These are phyloP conservation scores for Aleadryas rufinucha DNA, from an alignment of 2,113 vertebrate species.

Conservation along the genomic window DNA sequence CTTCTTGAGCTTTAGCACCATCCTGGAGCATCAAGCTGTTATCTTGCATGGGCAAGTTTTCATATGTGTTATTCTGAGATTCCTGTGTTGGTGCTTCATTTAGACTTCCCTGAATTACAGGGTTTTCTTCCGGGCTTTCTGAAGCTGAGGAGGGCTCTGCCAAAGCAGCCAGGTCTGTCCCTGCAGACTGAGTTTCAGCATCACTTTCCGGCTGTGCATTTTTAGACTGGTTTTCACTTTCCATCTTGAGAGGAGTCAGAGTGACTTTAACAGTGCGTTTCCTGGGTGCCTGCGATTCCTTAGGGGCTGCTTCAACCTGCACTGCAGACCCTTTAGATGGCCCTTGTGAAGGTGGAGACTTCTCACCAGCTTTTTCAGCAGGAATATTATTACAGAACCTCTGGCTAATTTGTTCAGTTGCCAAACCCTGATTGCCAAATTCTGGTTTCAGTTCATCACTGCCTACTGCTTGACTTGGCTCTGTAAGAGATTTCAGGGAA, in stretches of 20 bases:
- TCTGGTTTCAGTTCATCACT: conserved; percentile 62
- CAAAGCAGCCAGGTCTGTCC: conserved; percentile 6
- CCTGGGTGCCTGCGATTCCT: conserved; percentile 70
- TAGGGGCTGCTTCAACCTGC: conserved; percentile 68
- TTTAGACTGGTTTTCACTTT: conserved; percentile 70
- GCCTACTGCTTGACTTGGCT: conserved; percentile 28
- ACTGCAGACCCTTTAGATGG: conserved; percentile 54
- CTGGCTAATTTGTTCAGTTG: conserved; percentile 70
- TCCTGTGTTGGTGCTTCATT: conserved; percentile 51
- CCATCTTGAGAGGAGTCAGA: conserved; percentile 81
- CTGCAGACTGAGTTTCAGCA: conserved; percentile 22
- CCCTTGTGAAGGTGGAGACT: conserved; percentile 62
- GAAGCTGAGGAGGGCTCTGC: conserved; percentile 36
- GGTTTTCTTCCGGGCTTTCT: conserved; percentile 26
- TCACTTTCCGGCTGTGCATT: conserved; percentile 46
- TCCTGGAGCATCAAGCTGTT: conserved; percentile 74
- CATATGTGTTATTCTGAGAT: conserved; percentile 60
- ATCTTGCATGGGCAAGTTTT: conserved; percentile 68
- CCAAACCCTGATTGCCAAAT: conserved; percentile 63
- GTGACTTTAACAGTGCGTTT: conserved; percentile 81
- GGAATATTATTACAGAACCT: conserved; percentile 66
- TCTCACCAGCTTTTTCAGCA: conserved; percentile 67
- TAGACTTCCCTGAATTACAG: conserved; percentile 42
- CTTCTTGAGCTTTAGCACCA: conserved; percentile 86
- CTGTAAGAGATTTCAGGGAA: conserved; percentile 54